phyloP scores from a whole-genome alignment of 2,888 invertebrate genomes.

The Dysmachus trigonus region DNA sequence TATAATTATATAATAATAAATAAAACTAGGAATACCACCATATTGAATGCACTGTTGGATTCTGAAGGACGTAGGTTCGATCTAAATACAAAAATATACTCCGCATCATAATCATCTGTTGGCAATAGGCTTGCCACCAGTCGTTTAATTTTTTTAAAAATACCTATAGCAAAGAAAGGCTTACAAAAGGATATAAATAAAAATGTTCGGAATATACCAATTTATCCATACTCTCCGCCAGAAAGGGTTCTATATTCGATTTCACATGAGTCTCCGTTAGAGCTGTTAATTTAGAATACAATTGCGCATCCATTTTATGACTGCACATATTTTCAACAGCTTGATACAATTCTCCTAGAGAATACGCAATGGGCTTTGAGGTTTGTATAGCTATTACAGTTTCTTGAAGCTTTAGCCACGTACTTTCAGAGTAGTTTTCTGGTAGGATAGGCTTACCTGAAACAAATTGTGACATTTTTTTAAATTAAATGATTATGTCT shows the following conservation, averaged over 20 bases:
- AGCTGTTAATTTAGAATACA: constrained; percentile 87
- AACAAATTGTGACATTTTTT: constrained; percentile 55
- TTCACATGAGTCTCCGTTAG: constrained; percentile 90
- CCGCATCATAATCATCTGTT: constrained; percentile 99
- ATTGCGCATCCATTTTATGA: constrained; percentile 92
- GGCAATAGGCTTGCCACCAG: constrained; percentile 95
- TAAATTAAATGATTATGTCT: not conserved
- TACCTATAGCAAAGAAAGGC: constrained; percentile 67
- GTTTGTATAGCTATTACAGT: constrained; percentile 96
- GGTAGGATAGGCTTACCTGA: constrained; percentile 87
- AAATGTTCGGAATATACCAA: constrained; percentile 56
- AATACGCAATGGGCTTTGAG: constrained; percentile 89
- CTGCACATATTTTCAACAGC: constrained; percentile 99
- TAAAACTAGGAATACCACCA: constrained; percentile 72
- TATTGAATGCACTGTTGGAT: constrained; percentile 92
- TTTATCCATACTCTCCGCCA: constrained; percentile 90
- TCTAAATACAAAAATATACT: constrained; percentile 98
- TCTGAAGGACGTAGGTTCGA: constrained; percentile 95
- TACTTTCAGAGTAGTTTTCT: constrained; percentile 92
- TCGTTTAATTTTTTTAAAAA: constrained; percentile 94
- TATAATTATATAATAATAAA: not conserved
- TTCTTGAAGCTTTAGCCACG: constrained; percentile 92
- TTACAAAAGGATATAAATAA: not conserved
- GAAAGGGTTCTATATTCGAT: constrained; percentile 88
- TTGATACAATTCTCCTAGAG: constrained; percentile 93